Evolutionary conservation across 2,888 invertebrate species (phyloP).

Genomic region (Pimpla rufipes): DNA sequence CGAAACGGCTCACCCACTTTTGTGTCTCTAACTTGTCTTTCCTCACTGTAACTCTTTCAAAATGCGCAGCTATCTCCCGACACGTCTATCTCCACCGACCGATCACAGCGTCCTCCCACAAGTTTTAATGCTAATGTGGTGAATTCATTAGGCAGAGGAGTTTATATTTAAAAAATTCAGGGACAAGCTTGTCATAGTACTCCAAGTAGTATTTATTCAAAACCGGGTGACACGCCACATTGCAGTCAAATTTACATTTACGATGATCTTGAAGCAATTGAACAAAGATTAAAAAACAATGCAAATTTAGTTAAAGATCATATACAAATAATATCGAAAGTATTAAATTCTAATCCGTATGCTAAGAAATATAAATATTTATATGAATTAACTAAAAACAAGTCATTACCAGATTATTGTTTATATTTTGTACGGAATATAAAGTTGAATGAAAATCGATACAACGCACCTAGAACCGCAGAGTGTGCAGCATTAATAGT

Average conservation of each 20-base stretch:
- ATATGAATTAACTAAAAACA: slow-evolving; percentile 5
- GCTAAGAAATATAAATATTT: slow-evolving; percentile 29
- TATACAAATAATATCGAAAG: neutral
- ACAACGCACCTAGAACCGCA: slow-evolving; percentile 37
- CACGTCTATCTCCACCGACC: neutral
- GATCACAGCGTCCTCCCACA: slow-evolving; percentile 35
- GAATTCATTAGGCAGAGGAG: slow-evolving; percentile 30
- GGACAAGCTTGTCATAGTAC: neutral
- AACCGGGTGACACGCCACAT: slow-evolving; percentile 6
- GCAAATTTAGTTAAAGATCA: neutral
- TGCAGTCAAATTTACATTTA: slow-evolving; percentile 47
- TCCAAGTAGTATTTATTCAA: slow-evolving; percentile 7
- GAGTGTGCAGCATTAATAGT: slow-evolving; percentile 54
- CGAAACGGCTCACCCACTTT: neutral
- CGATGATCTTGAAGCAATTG: slow-evolving; percentile 19
- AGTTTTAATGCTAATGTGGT: slow-evolving; percentile 12
- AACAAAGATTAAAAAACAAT: slow-evolving; percentile 8
- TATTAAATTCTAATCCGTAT: slow-evolving; percentile 7
- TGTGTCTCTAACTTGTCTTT: neutral
- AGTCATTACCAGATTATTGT: slow-evolving; percentile 14
- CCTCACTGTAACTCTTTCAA: neutral
- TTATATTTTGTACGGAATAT: slow-evolving; percentile 6
- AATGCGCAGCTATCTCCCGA: neutral
- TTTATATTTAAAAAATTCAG: slow-evolving; percentile 56
- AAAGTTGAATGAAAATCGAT: slow-evolving; percentile 15